phyloP scores from a whole-genome alignment of 2,888 invertebrate genomes.

The Agrochola lychnidis region DNA sequence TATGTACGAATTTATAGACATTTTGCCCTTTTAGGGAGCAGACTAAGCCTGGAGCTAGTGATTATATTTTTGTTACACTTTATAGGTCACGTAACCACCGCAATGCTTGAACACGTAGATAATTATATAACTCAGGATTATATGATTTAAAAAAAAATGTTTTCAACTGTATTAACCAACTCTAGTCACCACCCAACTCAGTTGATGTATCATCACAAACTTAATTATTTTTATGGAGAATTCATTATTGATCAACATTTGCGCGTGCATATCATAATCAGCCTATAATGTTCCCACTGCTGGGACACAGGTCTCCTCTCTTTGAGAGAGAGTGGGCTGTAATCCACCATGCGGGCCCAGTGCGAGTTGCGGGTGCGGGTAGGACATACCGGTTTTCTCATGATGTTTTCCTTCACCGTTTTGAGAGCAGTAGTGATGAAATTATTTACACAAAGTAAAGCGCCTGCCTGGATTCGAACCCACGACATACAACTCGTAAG shows the following conservation, averaged over 20 bases:
- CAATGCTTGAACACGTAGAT: slow-evolving; percentile 6
- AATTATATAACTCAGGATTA: not conserved
- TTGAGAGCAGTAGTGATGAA: too few relatives aligned
- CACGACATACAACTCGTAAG: too few relatives aligned
- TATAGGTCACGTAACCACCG: slow-evolving; percentile 24
- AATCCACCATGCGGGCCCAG: too few relatives aligned
- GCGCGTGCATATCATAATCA: too few relatives aligned
- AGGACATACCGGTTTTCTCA: too few relatives aligned
- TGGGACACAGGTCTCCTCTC: too few relatives aligned
- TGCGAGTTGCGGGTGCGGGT: too few relatives aligned
- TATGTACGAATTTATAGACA: slow-evolving; percentile 45
- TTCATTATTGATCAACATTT: not conserved
- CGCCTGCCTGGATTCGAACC: too few relatives aligned
- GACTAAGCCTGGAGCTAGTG: slow-evolving; percentile 14
- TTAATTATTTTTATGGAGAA: not conserved
- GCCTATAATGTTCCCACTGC: too few relatives aligned
- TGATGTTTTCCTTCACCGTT: too few relatives aligned
- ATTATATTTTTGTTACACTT: slow-evolving; percentile 18
- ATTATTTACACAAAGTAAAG: too few relatives aligned
- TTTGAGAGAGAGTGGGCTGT: too few relatives aligned
- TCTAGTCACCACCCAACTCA: not conserved
- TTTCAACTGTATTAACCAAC: not conserved
- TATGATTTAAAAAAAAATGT: not conserved
- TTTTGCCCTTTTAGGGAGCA: slow-evolving; percentile 39
- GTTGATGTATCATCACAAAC: not conserved